These are phyloP conservation scores for Colostygia pectinataria DNA, from an alignment of 2,888 invertebrate genomes.

Conservation along the genomic window DNA sequence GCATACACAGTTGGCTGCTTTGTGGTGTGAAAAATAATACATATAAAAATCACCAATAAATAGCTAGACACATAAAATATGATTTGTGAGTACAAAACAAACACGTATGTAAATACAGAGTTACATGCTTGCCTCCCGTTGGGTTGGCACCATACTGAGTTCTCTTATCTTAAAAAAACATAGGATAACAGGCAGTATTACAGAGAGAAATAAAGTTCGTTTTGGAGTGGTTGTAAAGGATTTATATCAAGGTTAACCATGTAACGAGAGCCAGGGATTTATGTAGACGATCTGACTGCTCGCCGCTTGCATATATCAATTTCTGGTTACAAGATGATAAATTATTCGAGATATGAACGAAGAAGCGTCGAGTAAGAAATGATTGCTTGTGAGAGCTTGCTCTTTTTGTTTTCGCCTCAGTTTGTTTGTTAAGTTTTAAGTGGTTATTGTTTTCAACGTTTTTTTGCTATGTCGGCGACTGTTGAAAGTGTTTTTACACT, in stretches of 20 bases:
- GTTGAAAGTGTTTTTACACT: too few relatives aligned
- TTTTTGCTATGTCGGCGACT: constrained; percentile 6
- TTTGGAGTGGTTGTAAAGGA: constrained; percentile 26
- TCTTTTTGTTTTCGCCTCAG: constrained; percentile 18
- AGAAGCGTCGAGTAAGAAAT: constrained; percentile 48
- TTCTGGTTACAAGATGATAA: constrained; percentile 66
- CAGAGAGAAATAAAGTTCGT: constrained; percentile 31
- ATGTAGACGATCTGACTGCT: constrained; percentile 48
- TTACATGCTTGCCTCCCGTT: constrained; percentile 56
- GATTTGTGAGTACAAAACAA: constrained; percentile 70
- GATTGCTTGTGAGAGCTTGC: constrained; percentile 35
- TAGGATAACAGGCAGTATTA: constrained; percentile 23
- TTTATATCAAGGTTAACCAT: constrained; percentile 51
- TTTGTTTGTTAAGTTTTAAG: constrained; percentile 24
- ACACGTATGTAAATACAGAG: constrained; percentile 72
- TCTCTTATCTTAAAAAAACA: constrained; percentile 34
- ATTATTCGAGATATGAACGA: constrained; percentile 61
- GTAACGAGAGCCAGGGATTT: constrained; percentile 51
- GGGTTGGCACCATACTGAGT: constrained; percentile 63
- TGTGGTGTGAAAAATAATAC: constrained; percentile 40
- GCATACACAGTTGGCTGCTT: constrained; percentile 18
- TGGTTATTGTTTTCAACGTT: constrained; percentile 25
- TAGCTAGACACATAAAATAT: constrained; percentile 39
- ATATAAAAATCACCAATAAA: constrained; percentile 31
- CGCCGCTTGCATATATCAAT: constrained; percentile 65